A percentile compares a stretch with the other conserved stretches of the same genome.
phyloP scores from a whole-genome alignment of 2,113 vertebrate species.

The Pelmatolapia mariae region DNA sequence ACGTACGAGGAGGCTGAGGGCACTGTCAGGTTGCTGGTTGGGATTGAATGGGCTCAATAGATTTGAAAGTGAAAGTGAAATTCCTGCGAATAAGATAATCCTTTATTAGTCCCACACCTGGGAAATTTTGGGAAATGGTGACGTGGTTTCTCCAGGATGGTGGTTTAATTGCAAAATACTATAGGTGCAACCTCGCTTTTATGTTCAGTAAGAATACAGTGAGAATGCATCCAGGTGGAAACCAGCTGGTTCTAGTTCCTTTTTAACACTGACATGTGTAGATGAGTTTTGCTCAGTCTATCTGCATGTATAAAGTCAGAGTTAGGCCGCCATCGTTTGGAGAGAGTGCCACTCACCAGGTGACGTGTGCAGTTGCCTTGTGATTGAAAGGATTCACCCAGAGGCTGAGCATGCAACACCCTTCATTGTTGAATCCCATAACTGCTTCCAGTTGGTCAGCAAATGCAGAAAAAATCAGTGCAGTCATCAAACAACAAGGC shows the following conservation, averaged over 20 bases:
- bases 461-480: background rate
- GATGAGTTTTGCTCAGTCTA: accelerated
- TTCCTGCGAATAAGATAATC: accelerated
- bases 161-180: background rate
- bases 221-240: accelerated
- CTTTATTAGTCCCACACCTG: accelerated
- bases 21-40: background rate
- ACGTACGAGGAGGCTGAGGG: background rate
- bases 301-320: background rate
- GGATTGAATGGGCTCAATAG: background rate
- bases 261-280: background rate
- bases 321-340: background rate
- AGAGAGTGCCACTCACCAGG: accelerated
- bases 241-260: background rate
- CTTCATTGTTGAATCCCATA: background rate
- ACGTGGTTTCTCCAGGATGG: accelerated
- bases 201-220: background rate
- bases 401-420: background rate
- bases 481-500: background rate
- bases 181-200: background rate
- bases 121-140: background rate
- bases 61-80: background rate
- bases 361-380: accelerated
- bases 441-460: background rate
- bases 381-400: background rate